phyloP scores from a whole-genome alignment of 2,888 invertebrate genomes.

The Exephanes ischioxanthus region DNA sequence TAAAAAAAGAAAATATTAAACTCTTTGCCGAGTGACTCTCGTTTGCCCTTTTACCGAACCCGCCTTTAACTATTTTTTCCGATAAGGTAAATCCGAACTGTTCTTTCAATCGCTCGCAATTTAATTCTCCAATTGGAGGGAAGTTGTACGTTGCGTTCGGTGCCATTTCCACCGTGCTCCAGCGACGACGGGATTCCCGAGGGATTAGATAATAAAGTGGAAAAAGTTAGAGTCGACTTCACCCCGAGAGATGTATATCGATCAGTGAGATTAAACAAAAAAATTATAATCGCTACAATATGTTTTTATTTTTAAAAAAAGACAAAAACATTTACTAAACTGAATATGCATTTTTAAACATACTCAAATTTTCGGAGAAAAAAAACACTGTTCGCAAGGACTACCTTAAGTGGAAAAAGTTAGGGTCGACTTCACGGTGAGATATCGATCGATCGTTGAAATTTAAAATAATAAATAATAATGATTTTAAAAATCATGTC shows the following conservation, averaged over 20 bases:
- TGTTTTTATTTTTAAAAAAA: too few species aligned
- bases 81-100: neutral
- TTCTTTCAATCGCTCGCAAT: conserved; percentile 1
- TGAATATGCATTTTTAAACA: too few species aligned
- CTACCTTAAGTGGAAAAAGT: neutral
- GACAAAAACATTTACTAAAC: too few species aligned
- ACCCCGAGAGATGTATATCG: too few species aligned
- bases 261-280: too few species aligned
- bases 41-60: too few species aligned
- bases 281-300: too few species aligned
- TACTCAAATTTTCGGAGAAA: too few species aligned
- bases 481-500: neutral
- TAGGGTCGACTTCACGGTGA: neutral
- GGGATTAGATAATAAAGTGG: neutral
- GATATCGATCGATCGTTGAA: neutral
- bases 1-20: too few species aligned
- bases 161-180: neutral
- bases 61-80: neutral
- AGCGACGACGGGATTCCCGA: neutral
- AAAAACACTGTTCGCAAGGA: too few species aligned
- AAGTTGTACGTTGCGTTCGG: neutral
- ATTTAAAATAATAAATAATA: too few species aligned
- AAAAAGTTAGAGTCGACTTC: neutral
- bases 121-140: neutral
- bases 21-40: too few species aligned